Base-by-base conservation (phyloP, 2,888 invertebrate genomes). In the Mesorhabditis sp. region DNA sequence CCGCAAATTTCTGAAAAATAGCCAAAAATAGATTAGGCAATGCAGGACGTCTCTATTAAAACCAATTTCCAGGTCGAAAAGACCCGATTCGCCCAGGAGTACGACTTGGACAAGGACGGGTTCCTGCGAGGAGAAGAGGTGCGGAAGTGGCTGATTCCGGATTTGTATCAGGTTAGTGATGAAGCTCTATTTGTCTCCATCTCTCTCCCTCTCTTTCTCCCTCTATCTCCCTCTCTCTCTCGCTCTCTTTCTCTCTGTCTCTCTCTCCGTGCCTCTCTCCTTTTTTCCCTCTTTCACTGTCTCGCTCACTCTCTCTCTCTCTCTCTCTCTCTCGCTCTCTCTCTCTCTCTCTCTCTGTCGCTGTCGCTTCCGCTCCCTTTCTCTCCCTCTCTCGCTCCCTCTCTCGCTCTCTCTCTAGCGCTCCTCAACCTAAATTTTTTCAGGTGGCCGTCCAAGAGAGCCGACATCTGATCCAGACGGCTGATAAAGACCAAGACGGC, bases 361-460 rank as follows among this genome's bases (percentile, higher is more conserved):
- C 28, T 28, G 28, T 28, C 28, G n/a, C n/a, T n/a, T n/a, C n/a
- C n/a, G n/a, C n/a, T 28, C 28, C 1, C 28, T 28, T 2, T 28
- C 28, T 28, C 28, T 28, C 28, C 2, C 28, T 2, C 28, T 28
- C 28, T 28, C 28, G 1, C 28, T 28, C 28, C 28, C 28, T 28
- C 28, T 28, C 28, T 28, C 28, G 2, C 28, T 28, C 28, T 28
- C 28, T 28, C 28, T 28, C 28, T 28, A 1, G 28, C 28, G 1
- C 28, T 28, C 28, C n/a, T 50, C 58, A 50, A 50, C 58, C 58
- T 13, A 50, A 6, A 6, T n/a, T 50, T 50, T 50, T 7, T 13
- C 10, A 69, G 62, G 92, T 93, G 77, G 94, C 95, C 0, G 90
- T 89, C 43, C 94, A 94, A 81, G 96, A 96, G 87, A 93, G 93